Base-by-base conservation (phyloP, 1,140 invertebrate genomes). In the Pseudomyrmex sp. region DNA sequence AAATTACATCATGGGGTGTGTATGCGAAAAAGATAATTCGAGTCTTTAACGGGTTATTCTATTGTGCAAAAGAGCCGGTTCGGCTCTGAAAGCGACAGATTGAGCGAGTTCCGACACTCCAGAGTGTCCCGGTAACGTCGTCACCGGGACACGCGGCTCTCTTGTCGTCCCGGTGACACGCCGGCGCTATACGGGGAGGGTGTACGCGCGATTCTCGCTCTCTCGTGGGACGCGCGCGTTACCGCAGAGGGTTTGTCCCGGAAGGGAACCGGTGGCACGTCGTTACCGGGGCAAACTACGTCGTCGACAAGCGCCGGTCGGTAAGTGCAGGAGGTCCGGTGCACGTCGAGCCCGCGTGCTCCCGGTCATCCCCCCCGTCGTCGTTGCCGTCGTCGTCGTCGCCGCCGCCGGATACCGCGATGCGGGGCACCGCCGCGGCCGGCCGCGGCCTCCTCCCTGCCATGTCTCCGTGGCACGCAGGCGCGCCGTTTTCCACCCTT, bases 241-340 rank as follows among this genome's bases (percentile, higher is more conserved):
- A 88, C 86, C 87, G 85, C 85, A 88, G 86, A 85, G 87, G 87
- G 87, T 87, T 87, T 87, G 87, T 88, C 84, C 87, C 87, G 87
- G 87, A 88, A 88, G 86, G 86, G 87, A 84, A 87, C 86, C 87
- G 87, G 87, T 88, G 87, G 87, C 86, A 88, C 87, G 86, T 90
- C 84, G 88, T 89, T 92, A 91, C 88, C 88, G 85, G 85, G 73
- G 87, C 85, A 86, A 88, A 87, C 86, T 86, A 84, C 86, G 86
- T 87, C 86, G 86, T 87, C 86, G 86, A 88, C 86, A 86, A 76
- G 85, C 85, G 86, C 86, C 86, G 86, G 86, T 88, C 86, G 86
- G 86, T 88, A 88, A 88, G 86, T 88, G 86, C 86, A 88, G 86
- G 85, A 88, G 86, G 86, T 88, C 86, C 86, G 86, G 86, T 87